Evolutionary conservation across 2,797 vertebrate genomes (phyloP).

Genomic region (Bryconaethiops microstoma): DNA sequence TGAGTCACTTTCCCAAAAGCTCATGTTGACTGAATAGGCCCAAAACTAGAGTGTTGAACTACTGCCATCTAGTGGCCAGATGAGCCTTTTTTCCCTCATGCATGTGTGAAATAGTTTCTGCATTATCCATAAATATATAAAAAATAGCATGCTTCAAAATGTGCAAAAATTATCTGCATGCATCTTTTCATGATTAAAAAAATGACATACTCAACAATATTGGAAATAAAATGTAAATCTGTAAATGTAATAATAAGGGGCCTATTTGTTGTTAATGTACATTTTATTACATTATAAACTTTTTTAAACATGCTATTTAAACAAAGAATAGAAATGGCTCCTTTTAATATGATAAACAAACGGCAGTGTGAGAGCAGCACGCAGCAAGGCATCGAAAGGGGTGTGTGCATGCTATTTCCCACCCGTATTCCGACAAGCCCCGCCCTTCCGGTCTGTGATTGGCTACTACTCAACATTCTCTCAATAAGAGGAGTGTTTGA

Average conservation of each 20-base stretch:
- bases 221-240: not conserved
- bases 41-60: not conserved
- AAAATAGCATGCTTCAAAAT: not conserved
- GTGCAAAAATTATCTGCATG: too few relatives aligned
- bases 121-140: too few relatives aligned
- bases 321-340: not conserved
- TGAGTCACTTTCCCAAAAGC: not conserved
- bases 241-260: not conserved
- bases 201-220: not conserved
- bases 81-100: not conserved
- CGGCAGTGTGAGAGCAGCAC: not conserved
- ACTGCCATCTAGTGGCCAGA: constrained; percentile 13
- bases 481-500: not conserved
- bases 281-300: not conserved
- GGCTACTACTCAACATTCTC: not conserved
- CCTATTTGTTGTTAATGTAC: not conserved
- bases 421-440: not conserved
- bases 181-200: too few relatives aligned
- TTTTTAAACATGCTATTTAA: not conserved
- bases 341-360: not conserved
- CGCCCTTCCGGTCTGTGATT: not conserved
- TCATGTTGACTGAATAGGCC: too few relatives aligned
- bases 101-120: too few relatives aligned
- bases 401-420: not conserved
- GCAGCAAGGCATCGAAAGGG: not conserved